Base-by-base conservation (phyloP, 2,113 vertebrate genomes). In the Myotis davidii region DNA sequence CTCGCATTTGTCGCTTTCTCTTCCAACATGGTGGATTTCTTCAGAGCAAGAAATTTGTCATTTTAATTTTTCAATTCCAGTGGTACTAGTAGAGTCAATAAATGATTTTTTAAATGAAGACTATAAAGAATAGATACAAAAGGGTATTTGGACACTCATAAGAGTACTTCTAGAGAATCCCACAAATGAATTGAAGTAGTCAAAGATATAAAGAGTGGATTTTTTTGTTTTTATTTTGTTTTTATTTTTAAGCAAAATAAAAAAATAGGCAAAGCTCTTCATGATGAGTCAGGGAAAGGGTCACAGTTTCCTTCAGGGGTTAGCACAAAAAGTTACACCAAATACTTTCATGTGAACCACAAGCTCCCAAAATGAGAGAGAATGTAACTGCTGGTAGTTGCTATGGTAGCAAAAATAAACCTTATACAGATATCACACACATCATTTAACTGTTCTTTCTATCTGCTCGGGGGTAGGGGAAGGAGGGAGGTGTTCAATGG, bases 381-480 rank as follows among this genome's bases (percentile, higher is more conserved):
- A 77, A 89, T 67, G 61, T 29, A 85, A 82, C 81, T 65, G 78
- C 56, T 85, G 34, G 37, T 14, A 25, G 90, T 95, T 94, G 64
- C 74, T 56, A 91, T 73, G 76, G 94, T 37, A 94, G 91, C 59
- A 93, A 89, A 96, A 91, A 88, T 45, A 90, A 96, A 92, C 39
- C 34, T 76, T 73, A 29, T 16, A 69, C 32, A 90, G 29, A 59
- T 74, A 84, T 23, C 69, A 29, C 23, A 90, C 64, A 88, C 37
- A 94, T 69, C 82, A 83, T 61, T 39, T 95, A 92, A 85, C 54
- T 70, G 78, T 21, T 82, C 39, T 67, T 59, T 88, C 52, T 89
- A 56, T 59, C 95, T 91, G 61, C 61, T 64, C 4, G 61, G 11
- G 27, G 74, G 17, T 83, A 32, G 39, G 52, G 67, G 45, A 11